Percentiles rank a stretch among this genome's conserved stretches.
These are phyloP conservation scores for Otus scops DNA, from an alignment of 2,797 vertebrate species.

Conservation along the genomic window DNA sequence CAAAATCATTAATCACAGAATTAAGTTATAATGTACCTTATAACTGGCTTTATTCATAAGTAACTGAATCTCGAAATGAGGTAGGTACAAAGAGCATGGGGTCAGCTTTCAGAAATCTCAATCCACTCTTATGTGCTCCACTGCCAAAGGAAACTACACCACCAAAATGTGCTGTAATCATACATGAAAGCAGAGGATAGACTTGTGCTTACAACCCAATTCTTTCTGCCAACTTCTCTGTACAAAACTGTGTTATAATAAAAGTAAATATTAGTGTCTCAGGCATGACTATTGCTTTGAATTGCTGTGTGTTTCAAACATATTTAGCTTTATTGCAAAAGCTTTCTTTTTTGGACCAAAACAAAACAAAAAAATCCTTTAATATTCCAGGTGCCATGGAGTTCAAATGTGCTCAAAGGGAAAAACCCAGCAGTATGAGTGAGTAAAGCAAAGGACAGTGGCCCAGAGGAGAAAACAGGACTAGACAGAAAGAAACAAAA, in stretches of 20 bases:
- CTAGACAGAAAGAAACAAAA: not conserved
- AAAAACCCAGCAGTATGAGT: not conserved
- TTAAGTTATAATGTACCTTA: not conserved
- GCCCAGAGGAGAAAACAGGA: not conserved
- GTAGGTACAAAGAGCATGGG: not conserved
- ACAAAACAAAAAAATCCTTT: not conserved
- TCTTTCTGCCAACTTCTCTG: not conserved
- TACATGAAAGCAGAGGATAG: not conserved
- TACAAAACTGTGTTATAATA: not conserved
- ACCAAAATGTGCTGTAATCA: not conserved
- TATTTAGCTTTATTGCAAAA: not conserved
- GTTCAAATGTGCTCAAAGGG: not conserved
- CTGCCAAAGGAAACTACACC: not conserved
- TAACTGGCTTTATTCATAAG: not conserved
- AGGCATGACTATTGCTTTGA: not conserved
- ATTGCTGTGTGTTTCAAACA: not conserved
- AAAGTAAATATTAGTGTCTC: not conserved
- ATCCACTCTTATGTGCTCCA: not conserved
- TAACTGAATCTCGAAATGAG: not conserved
- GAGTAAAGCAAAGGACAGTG: not conserved
- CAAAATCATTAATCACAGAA: conserved; percentile 16
- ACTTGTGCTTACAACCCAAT: not conserved
- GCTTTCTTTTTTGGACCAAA: not conserved
- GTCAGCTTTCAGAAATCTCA: not conserved
- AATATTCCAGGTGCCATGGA: not conserved